These are phyloP conservation scores for Phoxinus dragarum DNA, from an alignment of 2,797 vertebrate genomes.

Conservation along the genomic window DNA sequence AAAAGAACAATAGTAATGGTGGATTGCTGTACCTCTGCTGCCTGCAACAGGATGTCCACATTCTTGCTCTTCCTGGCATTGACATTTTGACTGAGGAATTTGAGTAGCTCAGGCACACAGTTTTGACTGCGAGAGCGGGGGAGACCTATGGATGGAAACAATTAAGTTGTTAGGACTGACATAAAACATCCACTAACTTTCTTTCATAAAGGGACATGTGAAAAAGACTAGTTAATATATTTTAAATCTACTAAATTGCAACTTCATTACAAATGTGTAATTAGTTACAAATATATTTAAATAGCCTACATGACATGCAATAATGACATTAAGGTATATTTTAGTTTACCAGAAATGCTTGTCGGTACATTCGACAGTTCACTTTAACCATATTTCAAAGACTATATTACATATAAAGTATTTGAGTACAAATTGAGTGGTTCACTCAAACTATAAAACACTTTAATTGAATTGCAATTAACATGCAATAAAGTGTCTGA, in stretches of 20 bases:
- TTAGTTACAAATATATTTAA: not conserved
- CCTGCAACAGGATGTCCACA: slow-evolving; percentile 97
- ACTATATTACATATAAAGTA: not conserved
- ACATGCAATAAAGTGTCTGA: not conserved
- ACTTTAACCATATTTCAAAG: not conserved
- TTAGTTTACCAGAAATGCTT: not conserved
- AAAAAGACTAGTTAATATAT: not conserved
- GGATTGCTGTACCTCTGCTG: slow-evolving; percentile 87
- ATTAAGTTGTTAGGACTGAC: not conserved
- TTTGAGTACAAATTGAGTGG: not conserved
- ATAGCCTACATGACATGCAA: not conserved
- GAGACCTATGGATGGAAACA: slow-evolving; percentile 79
- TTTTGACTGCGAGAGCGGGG: slow-evolving; percentile 92
- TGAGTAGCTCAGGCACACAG: slow-evolving; percentile 90
- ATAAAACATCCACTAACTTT: not conserved
- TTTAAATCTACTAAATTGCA: not conserved
- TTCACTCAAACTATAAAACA: not conserved
- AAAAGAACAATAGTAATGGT: not conserved
- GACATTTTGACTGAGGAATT: slow-evolving; percentile 90
- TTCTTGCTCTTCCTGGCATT: slow-evolving; percentile 96
- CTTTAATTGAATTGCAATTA: not conserved
- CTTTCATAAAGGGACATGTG: not conserved
- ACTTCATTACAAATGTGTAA: not conserved
- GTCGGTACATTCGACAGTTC: not conserved
- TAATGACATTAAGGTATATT: not conserved